Evolutionary conservation across 2,113 vertebrate species (phyloP), one percentile per base, ranked within the genome.

Genomic region (Carlito syrichta): DNA sequence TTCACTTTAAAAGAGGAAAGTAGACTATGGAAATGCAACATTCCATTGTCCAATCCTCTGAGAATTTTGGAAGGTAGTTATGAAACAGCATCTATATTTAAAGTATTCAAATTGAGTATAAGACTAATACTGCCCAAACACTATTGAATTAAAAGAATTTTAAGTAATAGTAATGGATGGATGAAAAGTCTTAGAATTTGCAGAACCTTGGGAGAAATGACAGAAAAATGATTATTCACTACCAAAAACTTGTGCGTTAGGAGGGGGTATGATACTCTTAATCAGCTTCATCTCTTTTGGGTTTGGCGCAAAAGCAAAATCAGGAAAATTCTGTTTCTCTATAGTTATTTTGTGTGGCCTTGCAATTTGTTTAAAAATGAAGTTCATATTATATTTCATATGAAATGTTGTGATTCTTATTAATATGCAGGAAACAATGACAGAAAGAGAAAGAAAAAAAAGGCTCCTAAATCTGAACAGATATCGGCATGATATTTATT

Each of bases 61-160:
- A 89, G 43, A 85, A 89, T 95, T 96, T 86, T 92, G 54, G 43
- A 92, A 82, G 25, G 32, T 94, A 95, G 93, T 95, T 93, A 94
- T 35, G 79, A 35, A 60, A 54, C 8, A 74, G 22, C 10, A 82
- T 94, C 95, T 79, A n/a, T 93, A 85, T 84, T 96, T 69, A 89
- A 84, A 83, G 52, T 88, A 78, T 89, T 87, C 54, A 86, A 94
- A 69, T 62, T 66, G 77, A 96, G 43, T 85, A 10, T 86, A 89
- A 95, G 17, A 9, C 52, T 95, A 40, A 91, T 58, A 82, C 22
- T 58, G 35, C 40, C 45, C 52, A 68, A 45, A 66, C 86, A 38
- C 6, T 62, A 73, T 45, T 13, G 32, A 94, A 89, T 79, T 81
- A 81, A 96, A 96, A 48, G 38, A 54, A 58, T 48, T 17, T 95